A percentile compares a stretch with the other conserved stretches of the same genome.
These are phyloP conservation scores for Eospalax fontanierii DNA, from an alignment of 2,797 vertebrate genomes.

Conservation along the genomic window DNA sequence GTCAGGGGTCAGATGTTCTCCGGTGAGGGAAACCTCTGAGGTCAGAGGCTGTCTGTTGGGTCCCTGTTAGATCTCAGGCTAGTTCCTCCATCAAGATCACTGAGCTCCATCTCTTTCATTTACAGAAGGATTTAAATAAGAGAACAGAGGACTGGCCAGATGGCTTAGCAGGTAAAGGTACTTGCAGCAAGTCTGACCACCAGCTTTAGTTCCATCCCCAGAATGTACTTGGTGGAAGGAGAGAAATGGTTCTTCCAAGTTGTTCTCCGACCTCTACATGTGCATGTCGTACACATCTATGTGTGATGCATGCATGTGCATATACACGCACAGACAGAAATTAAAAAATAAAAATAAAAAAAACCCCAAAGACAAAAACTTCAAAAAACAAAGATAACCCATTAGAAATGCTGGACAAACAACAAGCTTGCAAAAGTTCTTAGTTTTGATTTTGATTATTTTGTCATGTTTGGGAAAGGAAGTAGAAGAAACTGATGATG, in stretches of 20 bases:
- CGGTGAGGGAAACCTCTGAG: neutral
- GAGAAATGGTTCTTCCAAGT: neutral
- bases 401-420: neutral
- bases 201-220: neutral
- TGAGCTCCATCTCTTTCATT: neutral
- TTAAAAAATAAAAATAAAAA: neutral
- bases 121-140: slow-evolving; percentile 10
- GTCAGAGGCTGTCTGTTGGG: neutral
- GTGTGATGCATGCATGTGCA: neutral
- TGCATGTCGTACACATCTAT: neutral
- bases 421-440: neutral
- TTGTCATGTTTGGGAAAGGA: slow-evolving; percentile 20
- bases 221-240: neutral
- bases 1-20: neutral
- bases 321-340: neutral
- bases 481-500: neutral
- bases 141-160: neutral
- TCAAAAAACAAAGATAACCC: neutral
- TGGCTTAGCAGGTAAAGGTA: neutral
- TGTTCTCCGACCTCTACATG: neutral
- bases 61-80: neutral
- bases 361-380: neutral
- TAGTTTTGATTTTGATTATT: neutral
- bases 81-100: neutral
- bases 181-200: neutral